Evolutionary conservation across 2,113 vertebrate genomes (phyloP), one percentile per base, ranked within the genome.

Genomic region (Mugil cephalus): DNA sequence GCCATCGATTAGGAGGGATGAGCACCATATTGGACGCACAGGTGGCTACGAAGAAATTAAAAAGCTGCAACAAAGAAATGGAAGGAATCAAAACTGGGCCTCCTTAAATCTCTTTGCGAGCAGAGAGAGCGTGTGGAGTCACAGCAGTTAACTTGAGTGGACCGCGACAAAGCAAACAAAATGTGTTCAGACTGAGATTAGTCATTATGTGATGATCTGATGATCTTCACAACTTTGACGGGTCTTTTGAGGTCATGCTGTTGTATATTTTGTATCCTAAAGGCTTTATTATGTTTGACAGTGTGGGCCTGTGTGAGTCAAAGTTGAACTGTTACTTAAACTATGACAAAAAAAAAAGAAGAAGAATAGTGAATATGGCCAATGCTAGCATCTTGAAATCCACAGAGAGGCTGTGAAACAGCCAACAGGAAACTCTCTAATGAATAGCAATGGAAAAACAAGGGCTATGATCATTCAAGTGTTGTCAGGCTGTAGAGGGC

Each of bases 1-100:
- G 75, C 90, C 80, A 94, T 94, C 88, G 94, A 94, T 94, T 93
- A 94, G 84, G 79, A 88, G 67, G 78, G 62, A 87, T 80, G 87
- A 89, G 66, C 82, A 85, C 77, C 88, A 91, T 93, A 93, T 93
- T 92, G 89, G 87, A 92, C 79, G 86, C 87, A 85, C 82, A 80
- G 89, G 87, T 92, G 87, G 88, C 89, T 88, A 89, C 80, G 82
- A 84, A 89, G 74, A 92, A 89, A 93, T 90, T 91, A 88, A 92
- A 91, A 88, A 92, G 56, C 80, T 69, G 84, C 79, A 88, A 85
- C 84, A 88, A 82, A 80, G 81, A 87, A 88, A 86, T 84, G 58
- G 50, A 76, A 75, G 72, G 72, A 79, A 87, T 89, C 77, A 77
- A 83, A 88, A 84, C 53, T 24, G 36, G 59, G 70, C 52, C 45